Evolutionary conservation across 2,113 vertebrate genomes (phyloP).

Genomic region (Prolemur simus): DNA sequence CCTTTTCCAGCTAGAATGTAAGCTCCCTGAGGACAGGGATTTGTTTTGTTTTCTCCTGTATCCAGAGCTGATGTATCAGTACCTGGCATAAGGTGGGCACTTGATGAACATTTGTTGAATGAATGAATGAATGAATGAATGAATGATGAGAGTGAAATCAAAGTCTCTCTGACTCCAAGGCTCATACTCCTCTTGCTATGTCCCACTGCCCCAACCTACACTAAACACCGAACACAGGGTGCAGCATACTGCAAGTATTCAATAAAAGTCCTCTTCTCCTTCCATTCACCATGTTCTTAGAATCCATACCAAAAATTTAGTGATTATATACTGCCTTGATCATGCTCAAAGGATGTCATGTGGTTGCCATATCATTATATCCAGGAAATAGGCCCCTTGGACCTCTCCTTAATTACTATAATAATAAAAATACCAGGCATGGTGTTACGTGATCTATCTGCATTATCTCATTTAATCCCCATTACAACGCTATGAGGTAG

Average conservation of each 20-base stretch:
- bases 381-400: background rate
- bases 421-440: background rate
- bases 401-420: background rate
- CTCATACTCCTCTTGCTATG: background rate
- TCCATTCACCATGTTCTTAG: background rate
- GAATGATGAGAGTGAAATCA: background rate
- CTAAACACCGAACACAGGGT: background rate
- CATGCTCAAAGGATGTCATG: background rate
- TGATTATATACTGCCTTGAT: background rate
- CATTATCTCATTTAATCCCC: background rate
- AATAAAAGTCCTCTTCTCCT: background rate
- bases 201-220: background rate
- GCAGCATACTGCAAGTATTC: background rate
- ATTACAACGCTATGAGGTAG: background rate
- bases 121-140: background rate
- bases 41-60: background rate
- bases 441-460: background rate
- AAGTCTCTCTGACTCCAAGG: background rate
- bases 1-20: background rate
- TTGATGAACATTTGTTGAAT: background rate
- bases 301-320: background rate
- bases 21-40: background rate
- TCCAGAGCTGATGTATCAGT: background rate
- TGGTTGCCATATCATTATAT: background rate
- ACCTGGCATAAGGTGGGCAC: background rate